Evolutionary conservation across 2,113 vertebrate species (phyloP).

Genomic region (Cyprichromis sp.): DNA sequence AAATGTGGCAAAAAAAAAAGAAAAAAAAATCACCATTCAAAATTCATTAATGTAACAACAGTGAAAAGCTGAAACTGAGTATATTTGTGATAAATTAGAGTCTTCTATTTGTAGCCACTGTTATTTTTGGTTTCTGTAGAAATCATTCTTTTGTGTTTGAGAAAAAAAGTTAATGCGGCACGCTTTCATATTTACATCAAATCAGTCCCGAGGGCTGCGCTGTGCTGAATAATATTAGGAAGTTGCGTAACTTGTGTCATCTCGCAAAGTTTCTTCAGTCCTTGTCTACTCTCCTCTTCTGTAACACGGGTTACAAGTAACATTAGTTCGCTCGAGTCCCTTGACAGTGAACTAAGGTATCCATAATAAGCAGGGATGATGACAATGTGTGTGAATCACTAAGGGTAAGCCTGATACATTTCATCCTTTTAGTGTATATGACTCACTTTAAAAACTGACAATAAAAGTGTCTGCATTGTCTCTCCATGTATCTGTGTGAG

Average conservation of each 20-base stretch:
- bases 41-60: background rate
- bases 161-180: background rate
- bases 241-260: conserved; percentile 32
- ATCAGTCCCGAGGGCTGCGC: conserved; percentile 7
- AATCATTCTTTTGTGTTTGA: background rate
- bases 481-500: background rate
- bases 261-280: background rate
- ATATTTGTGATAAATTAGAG: background rate
- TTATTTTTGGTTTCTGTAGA: conserved; percentile 20
- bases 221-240: conserved; percentile 20
- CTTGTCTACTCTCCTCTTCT: background rate
- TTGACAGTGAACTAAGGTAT: background rate
- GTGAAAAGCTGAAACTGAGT: background rate
- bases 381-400: conserved; percentile 28
- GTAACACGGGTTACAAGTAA: background rate
- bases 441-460: conserved; percentile 36
- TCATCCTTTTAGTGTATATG: conserved; percentile 36
- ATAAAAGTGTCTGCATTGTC: conserved; percentile 30
- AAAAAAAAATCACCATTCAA: background rate
- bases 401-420: conserved; percentile 18
- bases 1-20: background rate
- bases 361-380: conserved; percentile 28
- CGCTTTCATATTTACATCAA: conserved; percentile 35
- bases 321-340: background rate
- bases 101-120: conserved; percentile 20